Base-by-base conservation (phyloP, 2,113 vertebrate species). In the Manacus vitellinus region DNA sequence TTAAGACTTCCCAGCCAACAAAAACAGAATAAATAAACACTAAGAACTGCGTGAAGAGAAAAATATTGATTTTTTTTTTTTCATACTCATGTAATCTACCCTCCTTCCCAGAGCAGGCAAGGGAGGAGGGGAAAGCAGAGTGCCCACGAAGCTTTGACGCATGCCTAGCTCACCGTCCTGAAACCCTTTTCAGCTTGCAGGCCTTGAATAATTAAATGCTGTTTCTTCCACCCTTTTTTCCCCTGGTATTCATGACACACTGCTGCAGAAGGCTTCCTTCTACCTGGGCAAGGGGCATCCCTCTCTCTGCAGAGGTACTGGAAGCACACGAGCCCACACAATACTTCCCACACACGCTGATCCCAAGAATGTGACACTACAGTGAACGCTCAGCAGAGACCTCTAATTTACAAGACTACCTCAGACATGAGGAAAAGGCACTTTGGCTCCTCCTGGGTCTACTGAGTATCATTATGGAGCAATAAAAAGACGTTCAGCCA, bases 131-230 rank as follows among this genome's bases (percentile, higher is more conserved):
- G 43, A 85, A 78, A 84, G 74, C 74, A 82, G 39, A 85, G 27
- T 44, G 41, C 51, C 83, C 78, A 59, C 0, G 0, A 91, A 86
- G 72, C 74, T 73, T 63, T 10, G 3, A 62, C 1, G 6, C 59
- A 56, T 20, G 58, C 77, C 92, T 66, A 52, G 79, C 82, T 95
- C 86, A 51, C 55, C 41, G 35, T 90, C 85, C 90, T 92, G 68
- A 90, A 94, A 94, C 80, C 67, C 66, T 95, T 80, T 87, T 33
- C 88, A 85, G 92, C 79, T 88, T 75, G 41, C 44, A 89, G 61
- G 31, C 77, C 79, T 95, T 97, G 63, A 97, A 94, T 97, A 95
- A 97, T 96, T 95, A 94, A 96, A 88, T 27, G 25, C 65, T 83
- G 62, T 46, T 94, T 80, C 72, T 89, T 89, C 63, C 67, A 89